Conservation (phyloP, 2,888 invertebrate species). For the Stenodera caucasica region DNA sequence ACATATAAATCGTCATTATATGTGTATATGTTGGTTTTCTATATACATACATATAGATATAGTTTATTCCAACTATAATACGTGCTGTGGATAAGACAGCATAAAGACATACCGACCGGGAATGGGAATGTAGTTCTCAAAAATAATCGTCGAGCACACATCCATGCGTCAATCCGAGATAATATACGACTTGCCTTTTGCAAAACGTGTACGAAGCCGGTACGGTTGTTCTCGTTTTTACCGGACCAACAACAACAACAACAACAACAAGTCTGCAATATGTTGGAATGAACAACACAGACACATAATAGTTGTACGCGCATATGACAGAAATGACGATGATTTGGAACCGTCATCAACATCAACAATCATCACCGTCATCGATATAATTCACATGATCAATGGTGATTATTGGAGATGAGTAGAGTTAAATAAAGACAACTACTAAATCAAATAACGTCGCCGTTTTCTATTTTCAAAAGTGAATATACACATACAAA, state of each 20-base stretch:
- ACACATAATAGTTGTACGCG: background rate
- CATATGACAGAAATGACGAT: background rate
- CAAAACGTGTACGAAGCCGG: constrained; percentile 47
- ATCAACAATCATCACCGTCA: background rate
- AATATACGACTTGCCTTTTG: constrained; percentile 48
- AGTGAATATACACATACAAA: background rate
- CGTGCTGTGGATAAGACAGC: constrained; percentile 42
- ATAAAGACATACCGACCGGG: constrained; percentile 47
- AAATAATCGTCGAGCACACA: constrained; percentile 51
- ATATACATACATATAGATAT: too few relatives aligned
- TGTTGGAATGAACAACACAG: constrained; percentile 37
- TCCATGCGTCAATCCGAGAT: constrained; percentile 50
- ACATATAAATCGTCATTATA: constrained; percentile 52
- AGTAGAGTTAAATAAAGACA: too few relatives aligned
- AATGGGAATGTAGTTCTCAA: constrained; percentile 52
- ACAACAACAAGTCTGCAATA: constrained; percentile 37
- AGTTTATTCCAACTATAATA: too few relatives aligned
- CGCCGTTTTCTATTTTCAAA: background rate
- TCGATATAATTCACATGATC: too few relatives aligned
- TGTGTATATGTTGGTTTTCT: too few relatives aligned
- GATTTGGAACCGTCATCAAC: background rate
- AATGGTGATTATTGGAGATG: too few relatives aligned
- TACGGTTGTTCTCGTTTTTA: constrained; percentile 47
- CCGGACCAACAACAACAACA: constrained; percentile 25
- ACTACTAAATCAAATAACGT: too few relatives aligned